phyloP scores from a whole-genome alignment of 2,888 invertebrate genomes.

The Carterocephalus palaemon region DNA sequence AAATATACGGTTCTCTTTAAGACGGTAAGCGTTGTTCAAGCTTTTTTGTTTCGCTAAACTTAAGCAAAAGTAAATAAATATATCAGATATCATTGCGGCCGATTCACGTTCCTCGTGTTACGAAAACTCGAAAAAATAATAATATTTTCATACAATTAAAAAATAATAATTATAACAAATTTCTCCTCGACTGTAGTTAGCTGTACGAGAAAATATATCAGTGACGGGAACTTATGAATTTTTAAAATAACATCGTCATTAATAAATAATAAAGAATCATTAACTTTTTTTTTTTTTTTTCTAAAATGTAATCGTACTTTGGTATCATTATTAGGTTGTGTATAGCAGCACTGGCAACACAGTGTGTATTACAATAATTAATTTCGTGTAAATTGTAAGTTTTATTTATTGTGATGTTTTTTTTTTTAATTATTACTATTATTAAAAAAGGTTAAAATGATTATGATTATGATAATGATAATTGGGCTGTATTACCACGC shows the following conservation, averaged over 20 bases:
- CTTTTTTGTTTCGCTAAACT: slow-evolving; percentile 36
- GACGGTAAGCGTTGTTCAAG: slow-evolving; percentile 30
- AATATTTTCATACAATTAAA: slow-evolving; percentile 34
- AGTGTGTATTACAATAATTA: slow-evolving; percentile 41
- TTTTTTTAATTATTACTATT: slow-evolving; percentile 32
- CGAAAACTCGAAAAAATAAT: slow-evolving; percentile 31
- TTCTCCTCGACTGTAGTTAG: slow-evolving; percentile 14
- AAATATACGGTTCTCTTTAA: slow-evolving; percentile 48
- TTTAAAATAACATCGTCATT: slow-evolving; percentile 4
- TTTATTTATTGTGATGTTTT: slow-evolving; percentile 67
- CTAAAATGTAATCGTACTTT: slow-evolving; percentile 20
- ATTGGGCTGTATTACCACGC: slow-evolving; percentile 25
- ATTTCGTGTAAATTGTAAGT: slow-evolving; percentile 46
- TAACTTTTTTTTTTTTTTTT: slow-evolving; percentile 6
- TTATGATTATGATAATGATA: too few relatives aligned
- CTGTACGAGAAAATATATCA: slow-evolving; percentile 6
- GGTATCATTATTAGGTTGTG: slow-evolving; percentile 55
- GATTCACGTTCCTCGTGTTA: slow-evolving; percentile 39
- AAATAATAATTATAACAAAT: slow-evolving; percentile 27
- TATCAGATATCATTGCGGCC: slow-evolving; percentile 31
- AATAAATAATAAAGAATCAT: slow-evolving; percentile 5
- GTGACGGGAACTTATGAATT: slow-evolving; percentile 10
- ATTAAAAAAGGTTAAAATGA: slow-evolving; percentile 29
- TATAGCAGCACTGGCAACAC: slow-evolving; percentile 43
- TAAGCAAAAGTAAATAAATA: slow-evolving; percentile 30